Conservation (phyloP, 2,888 invertebrate genomes). For the Hecatera dysodea region DNA sequence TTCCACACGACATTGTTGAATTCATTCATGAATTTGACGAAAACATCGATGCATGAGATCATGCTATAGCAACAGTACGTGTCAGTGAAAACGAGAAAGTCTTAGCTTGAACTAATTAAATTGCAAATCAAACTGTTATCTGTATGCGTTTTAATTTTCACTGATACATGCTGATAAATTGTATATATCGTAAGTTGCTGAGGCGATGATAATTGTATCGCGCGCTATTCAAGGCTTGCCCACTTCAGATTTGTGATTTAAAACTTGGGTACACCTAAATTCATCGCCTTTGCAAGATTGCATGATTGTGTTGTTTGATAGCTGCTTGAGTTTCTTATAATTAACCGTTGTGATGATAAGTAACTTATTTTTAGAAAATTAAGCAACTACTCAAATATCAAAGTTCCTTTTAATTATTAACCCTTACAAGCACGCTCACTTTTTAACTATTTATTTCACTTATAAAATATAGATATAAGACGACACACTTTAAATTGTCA, state of each 20-base stretch:
- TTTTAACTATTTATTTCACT: slow-evolving; percentile 53
- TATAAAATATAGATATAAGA: slow-evolving; percentile 49
- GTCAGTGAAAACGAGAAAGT: slow-evolving; percentile 73
- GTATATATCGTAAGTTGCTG: slow-evolving; percentile 58
- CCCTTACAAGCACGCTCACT: slow-evolving; percentile 63
- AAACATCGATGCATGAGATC: slow-evolving; percentile 63
- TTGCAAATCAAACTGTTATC: slow-evolving; percentile 69
- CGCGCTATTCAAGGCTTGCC: slow-evolving; percentile 29
- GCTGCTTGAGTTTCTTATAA: slow-evolving; percentile 51
- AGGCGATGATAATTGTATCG: slow-evolving; percentile 57
- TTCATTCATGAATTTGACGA: slow-evolving; percentile 55
- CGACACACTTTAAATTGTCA: slow-evolving; percentile 64
- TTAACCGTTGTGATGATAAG: slow-evolving; percentile 25
- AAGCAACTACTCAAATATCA: slow-evolving; percentile 46
- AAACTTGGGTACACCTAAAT: slow-evolving; percentile 37
- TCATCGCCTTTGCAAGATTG: slow-evolving; percentile 59
- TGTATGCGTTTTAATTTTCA: slow-evolving; percentile 63
- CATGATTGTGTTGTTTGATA: slow-evolving; percentile 64
- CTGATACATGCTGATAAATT: slow-evolving; percentile 66
- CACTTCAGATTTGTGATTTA: slow-evolving; percentile 46
- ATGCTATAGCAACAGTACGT: slow-evolving; percentile 62
- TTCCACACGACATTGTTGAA: slow-evolving; percentile 44
- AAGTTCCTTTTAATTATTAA: slow-evolving; percentile 49
- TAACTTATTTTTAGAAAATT: slow-evolving; percentile 21
- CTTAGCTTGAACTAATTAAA: slow-evolving; percentile 59